Base-by-base conservation (phyloP, 2,797 vertebrate species). In the Triplophysa yarkandensis region DNA sequence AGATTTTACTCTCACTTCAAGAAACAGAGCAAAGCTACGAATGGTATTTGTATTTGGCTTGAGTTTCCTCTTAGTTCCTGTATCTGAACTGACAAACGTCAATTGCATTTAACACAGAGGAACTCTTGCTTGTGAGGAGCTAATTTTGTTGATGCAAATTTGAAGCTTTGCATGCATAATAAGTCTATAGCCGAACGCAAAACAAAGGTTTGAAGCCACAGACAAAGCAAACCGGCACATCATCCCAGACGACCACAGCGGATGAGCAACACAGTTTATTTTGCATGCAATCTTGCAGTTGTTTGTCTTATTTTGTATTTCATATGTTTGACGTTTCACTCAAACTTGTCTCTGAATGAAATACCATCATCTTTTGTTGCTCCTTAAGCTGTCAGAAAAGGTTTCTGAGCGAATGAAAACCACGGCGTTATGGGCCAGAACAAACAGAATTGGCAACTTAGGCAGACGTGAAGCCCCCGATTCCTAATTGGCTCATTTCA, bases 91-190 rank as follows among this genome's bases (percentile, higher is more conserved):
- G 25, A 54, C 44, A 52, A 72, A 52, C 46, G 17, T 41, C 46
- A 39, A n/a, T 41, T 23, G 14, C 44, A 54, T 43, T 39, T 7
- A 32, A 4, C 30, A 41, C 27, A 54, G 23, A 58, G 71, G 52
- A 65, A 74, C 50, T 16, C 25, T 25, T 62, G 60, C 19, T 25
- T 36, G n/a, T 62, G 34, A 73, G 60, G 57, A 54, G 36, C 36
- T 74, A 65, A 57, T 57, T 63, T 63, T 63, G 71, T 55, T 64
- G 50, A 74, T 74, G 71, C 71, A 74, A 74, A 74, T 74, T n/a
- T n/a, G 44, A 41, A 55, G 62, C 23, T 74, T 74, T 74, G 71
- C 71, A 74, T 65, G 28, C 48, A 57, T 55, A 74, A 57, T 65
- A 43, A 19, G 21, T 28, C 60, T 10, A 44, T 50, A 44, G 61